Evolutionary conservation across 2,888 invertebrate genomes (phyloP).

Genomic region (Malacosoma neustria): DNA sequence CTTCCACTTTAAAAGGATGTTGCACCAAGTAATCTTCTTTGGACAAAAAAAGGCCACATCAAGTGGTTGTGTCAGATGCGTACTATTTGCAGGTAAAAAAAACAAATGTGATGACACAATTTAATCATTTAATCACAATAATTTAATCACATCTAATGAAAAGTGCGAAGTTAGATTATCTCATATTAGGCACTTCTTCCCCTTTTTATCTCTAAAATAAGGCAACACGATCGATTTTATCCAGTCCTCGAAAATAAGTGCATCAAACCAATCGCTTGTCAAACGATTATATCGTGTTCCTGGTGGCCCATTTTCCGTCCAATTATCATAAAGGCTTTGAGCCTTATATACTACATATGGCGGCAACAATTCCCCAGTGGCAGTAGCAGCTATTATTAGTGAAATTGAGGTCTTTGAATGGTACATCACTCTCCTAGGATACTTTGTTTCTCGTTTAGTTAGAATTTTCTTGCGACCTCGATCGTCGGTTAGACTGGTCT

Average conservation of each 20-base stretch:
- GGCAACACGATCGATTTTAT: conserved; percentile 18
- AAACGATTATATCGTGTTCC: too few relatives aligned
- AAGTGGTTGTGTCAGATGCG: too few relatives aligned
- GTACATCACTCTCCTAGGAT: conserved; percentile 1
- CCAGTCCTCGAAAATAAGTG: conserved; percentile 29
- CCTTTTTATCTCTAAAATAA: conserved; percentile 18
- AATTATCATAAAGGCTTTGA: not conserved
- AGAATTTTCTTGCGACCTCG: conserved; percentile 2
- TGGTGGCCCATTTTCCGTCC: conserved; percentile 1
- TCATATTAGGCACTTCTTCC: conserved; percentile 32
- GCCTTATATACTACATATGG: conserved; percentile 4
- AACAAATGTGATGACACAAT: too few relatives aligned
- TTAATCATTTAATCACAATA: conserved; percentile 4
- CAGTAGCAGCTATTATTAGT: conserved; percentile 2
- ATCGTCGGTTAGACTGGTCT: conserved; percentile 1
- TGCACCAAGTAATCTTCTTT: too few relatives aligned
- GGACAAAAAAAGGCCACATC: not conserved
- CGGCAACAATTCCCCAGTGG: not conserved
- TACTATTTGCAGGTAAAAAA: too few relatives aligned
- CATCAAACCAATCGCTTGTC: conserved; percentile 33
- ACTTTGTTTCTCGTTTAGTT: conserved; percentile 2
- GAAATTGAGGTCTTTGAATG: conserved; percentile 1
- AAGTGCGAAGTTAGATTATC: conserved; percentile 24
- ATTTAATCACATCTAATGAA: conserved; percentile 10
- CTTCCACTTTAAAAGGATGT: too few relatives aligned